Conservation (phyloP, 2,113 vertebrate species). For the Zosterops borbonicus region DNA sequence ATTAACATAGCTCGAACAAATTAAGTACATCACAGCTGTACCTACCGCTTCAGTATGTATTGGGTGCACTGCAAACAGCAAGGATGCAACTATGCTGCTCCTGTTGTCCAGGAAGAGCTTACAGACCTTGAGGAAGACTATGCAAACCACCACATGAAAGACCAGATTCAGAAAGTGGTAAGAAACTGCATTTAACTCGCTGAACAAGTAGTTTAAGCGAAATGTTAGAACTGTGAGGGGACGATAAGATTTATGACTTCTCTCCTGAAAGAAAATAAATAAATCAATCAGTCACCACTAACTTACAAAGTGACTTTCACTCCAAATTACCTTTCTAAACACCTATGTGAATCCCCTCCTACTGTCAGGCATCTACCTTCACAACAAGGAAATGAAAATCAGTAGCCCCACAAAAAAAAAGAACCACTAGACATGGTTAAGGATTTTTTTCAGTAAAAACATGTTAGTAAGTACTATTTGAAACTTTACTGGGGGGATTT, state of each 20-base stretch:
- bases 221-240: conserved; percentile 96
- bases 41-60: conserved; percentile 97
- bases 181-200: conserved; percentile 89
- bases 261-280: conserved; percentile 79
- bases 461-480: neutral
- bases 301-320: neutral
- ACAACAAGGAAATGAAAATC: neutral
- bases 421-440: neutral
- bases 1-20: neutral
- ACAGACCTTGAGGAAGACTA: conserved; percentile 92
- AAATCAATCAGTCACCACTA: neutral
- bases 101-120: conserved; percentile 86
- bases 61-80: conserved; percentile 95
- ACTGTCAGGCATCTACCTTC: neutral
- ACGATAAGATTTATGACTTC: conserved; percentile 97
- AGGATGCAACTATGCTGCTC: conserved; percentile 84
- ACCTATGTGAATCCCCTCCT: neutral
- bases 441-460: neutral
- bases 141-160: conserved; percentile 86
- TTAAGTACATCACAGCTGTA: conserved; percentile 29
- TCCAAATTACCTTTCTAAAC: neutral
- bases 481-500: neutral
- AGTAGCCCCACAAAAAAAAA: too few relatives aligned
- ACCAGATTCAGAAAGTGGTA: conserved; percentile 92
- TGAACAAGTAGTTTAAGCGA: conserved; percentile 93